phyloP scores from a whole-genome alignment of 37 sponge, comb jelly and placozoan genomes.

The Dysidea cf. avara region DNA sequence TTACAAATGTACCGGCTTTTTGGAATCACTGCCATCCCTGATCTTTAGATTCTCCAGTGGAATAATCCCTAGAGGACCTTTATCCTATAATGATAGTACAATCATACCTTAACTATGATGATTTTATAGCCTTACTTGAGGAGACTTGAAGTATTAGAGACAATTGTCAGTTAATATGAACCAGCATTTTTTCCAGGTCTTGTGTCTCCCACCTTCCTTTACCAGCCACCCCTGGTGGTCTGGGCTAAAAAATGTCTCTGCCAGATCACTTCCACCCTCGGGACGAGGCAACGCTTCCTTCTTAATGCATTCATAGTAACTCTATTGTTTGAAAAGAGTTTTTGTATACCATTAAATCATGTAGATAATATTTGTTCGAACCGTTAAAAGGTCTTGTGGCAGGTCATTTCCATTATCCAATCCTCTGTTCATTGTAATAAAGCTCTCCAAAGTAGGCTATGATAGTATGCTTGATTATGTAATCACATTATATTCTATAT shows the following conservation, averaged over 20 bases:
- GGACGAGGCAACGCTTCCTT: constrained; percentile 70
- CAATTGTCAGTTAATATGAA: constrained; percentile 94
- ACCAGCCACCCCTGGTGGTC: constrained; percentile 91
- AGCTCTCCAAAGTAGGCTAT: constrained; percentile 63
- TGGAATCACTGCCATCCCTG: constrained; percentile 35
- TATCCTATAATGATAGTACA: constrained; percentile 32
- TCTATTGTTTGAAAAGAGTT: constrained; percentile 46
- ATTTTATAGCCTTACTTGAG: constrained; percentile 32
- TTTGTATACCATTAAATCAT: not conserved
- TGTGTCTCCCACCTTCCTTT: constrained; percentile 92
- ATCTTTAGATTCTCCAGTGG: constrained; percentile 78
- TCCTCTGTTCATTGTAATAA: constrained; percentile 93
- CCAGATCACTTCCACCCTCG: constrained; percentile 44
- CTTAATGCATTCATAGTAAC: constrained; percentile 79
- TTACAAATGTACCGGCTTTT: constrained; percentile 65
- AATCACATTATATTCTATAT: no score
- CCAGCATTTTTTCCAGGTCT: constrained; percentile 81
- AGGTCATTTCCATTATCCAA: constrained; percentile 89
- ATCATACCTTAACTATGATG: no score
- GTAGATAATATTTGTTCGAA: not conserved
- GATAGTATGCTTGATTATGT: no score
- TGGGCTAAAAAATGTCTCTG: constrained; percentile 93
- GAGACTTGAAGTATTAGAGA: constrained; percentile 89
- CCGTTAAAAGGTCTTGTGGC: constrained; percentile 69
- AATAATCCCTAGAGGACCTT: constrained; percentile 82